Evolutionary conservation across 2,888 invertebrate genomes (phyloP), one percentile per base, ranked within the genome.

Genomic region (Trichopoda pennipes): DNA sequence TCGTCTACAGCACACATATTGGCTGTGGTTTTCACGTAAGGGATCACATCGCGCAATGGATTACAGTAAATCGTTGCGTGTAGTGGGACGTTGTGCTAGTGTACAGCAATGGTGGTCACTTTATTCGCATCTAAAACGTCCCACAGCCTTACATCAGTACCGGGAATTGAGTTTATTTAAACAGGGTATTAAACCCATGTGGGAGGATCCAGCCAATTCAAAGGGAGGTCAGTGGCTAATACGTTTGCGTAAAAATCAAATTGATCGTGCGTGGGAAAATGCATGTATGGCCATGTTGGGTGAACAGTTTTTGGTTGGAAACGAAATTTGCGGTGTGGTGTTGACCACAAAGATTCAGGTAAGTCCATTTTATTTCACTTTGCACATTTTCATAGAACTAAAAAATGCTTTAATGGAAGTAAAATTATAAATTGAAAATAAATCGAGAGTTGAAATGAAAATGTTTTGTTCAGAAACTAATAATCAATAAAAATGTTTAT

Each of bases 151-250:
- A 87, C 95, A 96, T 55, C 96, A 97, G 19, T 97, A 97, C 88
- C 94, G 97, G 88, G 98, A 99, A 92, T 94, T 98, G 88, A 99
- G 99, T 92, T 93, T 99, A 81, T 99, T 99, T 92, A 99, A 99
- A 93, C 90, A 98, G 87, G 99, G 99, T 86, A 98, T 99, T 88
- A 97, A 98, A 91, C 99, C 99, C 23, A 99, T 99, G 96, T 99
- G 99, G 99, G 99, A 99, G 93, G 99, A 99, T 91, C 95, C 95
- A 79, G 97, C 97, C 61, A 99, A 99, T 92, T 95, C 96, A 90
- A 95, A 96, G 91, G 99, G 99, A 70, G 99, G 99, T 35, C 99
- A 99, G 92, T 99, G 99, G 99, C 97, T 99, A 87, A 96, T 99
- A 85, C 93, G 98, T 86, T 93, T 99, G 90, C 95, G 97, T 89